phyloP scores from a whole-genome alignment of 2,888 invertebrate species.

The Sinhomidia bicolor region DNA sequence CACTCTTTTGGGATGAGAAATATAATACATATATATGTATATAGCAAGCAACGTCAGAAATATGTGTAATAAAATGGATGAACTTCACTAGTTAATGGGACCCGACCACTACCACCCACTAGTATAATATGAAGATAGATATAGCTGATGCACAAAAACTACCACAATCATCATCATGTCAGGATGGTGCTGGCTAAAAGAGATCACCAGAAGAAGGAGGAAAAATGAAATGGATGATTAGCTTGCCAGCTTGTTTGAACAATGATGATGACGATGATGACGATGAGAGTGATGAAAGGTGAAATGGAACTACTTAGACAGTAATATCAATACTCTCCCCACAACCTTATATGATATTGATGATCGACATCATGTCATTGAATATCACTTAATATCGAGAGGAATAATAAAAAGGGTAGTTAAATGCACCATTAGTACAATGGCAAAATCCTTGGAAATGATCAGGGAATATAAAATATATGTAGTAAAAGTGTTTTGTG shows the following conservation, averaged over 20 bases:
- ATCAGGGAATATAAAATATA: background rate
- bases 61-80: slow-evolving; percentile 17
- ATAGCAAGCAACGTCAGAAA: no score
- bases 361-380: background rate
- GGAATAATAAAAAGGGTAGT: background rate
- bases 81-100: no score
- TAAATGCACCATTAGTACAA: background rate
- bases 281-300: background rate
- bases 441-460: background rate
- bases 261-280: background rate
- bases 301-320: slow-evolving; percentile 14
- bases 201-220: background rate
- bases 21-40: background rate
- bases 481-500: background rate
- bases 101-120: background rate
- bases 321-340: background rate
- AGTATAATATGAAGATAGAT: no score
- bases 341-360: background rate
- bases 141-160: background rate
- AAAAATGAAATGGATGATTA: slow-evolving; percentile 42
- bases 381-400: background rate
- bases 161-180: background rate
- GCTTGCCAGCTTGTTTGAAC: background rate
- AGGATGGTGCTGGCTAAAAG: background rate
- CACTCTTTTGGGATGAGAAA: background rate